Evolutionary conservation across 2,888 invertebrate species (phyloP).

Genomic region (Nysson spinosus): DNA sequence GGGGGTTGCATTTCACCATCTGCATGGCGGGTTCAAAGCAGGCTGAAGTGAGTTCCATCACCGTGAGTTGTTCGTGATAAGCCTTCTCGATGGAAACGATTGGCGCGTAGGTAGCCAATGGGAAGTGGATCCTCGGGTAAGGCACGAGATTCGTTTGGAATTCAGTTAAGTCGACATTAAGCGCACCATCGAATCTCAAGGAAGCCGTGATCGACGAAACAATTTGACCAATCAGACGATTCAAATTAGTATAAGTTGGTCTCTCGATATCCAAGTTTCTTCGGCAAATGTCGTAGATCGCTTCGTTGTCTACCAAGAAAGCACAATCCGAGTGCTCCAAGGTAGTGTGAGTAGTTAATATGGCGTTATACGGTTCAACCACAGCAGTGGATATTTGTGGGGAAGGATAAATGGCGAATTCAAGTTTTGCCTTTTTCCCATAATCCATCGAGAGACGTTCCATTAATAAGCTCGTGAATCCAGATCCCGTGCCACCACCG

Average conservation of each 20-base stretch:
- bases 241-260: conserved; percentile 85
- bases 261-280: conserved; percentile 82
- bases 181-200: conserved; percentile 81
- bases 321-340: conserved; percentile 83
- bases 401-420: conserved; percentile 84
- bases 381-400: conserved; percentile 89
- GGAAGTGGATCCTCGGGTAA: conserved; percentile 83
- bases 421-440: conserved; percentile 83
- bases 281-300: conserved; percentile 80
- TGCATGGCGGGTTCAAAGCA: conserved; percentile 77
- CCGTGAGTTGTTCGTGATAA: conserved; percentile 78
- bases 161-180: conserved; percentile 82
- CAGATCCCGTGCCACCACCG: conserved; percentile 82
- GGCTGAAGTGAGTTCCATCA: conserved; percentile 81
- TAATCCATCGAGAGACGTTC: conserved; percentile 83
- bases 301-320: conserved; percentile 80
- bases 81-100: conserved; percentile 78
- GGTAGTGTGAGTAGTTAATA: conserved; percentile 94
- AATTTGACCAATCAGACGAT: conserved; percentile 84
- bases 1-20: conserved; percentile 70
- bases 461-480: conserved; percentile 83
- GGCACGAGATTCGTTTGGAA: conserved; percentile 82
- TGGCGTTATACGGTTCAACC: conserved; percentile 94
- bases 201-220: conserved; percentile 81
- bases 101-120: conserved; percentile 80